Percentiles rank a stretch among this genome's conserved stretches.
phyloP scores from a whole-genome alignment of 1,140 invertebrate genomes.

The Delia radicum region DNA sequence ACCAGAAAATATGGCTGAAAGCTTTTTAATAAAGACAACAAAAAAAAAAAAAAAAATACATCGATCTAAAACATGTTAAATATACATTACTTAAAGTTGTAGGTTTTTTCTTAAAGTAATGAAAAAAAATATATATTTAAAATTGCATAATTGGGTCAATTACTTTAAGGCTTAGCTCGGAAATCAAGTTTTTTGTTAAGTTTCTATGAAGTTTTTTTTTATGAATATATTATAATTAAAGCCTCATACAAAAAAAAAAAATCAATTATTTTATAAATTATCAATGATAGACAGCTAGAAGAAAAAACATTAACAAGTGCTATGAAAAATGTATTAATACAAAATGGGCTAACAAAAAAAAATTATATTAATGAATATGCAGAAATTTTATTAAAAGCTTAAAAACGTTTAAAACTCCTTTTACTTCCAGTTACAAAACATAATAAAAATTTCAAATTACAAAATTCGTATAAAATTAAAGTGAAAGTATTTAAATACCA shows the following conservation, averaged over 20 bases:
- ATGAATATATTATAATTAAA: background rate
- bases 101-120: background rate
- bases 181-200: slow-evolving; percentile 8
- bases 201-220: background rate
- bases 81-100: background rate
- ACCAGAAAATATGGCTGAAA: background rate
- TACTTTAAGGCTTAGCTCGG: slow-evolving; percentile 14
- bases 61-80: background rate
- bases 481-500: background rate
- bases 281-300: background rate
- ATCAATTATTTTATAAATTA: background rate
- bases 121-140: too few relatives aligned
- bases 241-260: background rate
- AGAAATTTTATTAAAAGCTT: background rate
- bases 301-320: background rate
- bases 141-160: slow-evolving; percentile 22
- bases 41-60: background rate
- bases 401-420: background rate
- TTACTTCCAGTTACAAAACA: background rate
- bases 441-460: background rate
- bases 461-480: background rate
- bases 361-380: background rate
- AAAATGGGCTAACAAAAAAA: background rate
- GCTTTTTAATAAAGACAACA: background rate
- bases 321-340: background rate